Evolutionary conservation across 2,797 vertebrate species (phyloP).

Genomic region (Oreonectes daqikongensis): DNA sequence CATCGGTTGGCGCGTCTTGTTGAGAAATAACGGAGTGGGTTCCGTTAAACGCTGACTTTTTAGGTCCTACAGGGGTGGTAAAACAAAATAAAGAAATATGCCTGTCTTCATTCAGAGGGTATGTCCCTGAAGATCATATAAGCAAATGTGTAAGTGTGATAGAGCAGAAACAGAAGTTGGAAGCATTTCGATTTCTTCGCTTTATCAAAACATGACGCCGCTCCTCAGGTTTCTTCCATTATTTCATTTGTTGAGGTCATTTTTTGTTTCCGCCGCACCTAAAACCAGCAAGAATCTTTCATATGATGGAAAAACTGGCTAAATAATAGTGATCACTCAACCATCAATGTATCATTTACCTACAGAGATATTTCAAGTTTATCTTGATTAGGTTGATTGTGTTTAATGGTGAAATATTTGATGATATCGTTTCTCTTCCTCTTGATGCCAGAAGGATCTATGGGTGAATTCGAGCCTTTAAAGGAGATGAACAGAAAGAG

Average conservation of each 20-base stretch:
- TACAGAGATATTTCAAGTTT: not conserved
- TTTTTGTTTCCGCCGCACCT: not conserved
- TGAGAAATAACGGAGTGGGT: constrained; percentile 35
- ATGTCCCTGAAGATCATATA: constrained; percentile 11
- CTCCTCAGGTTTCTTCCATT: not conserved
- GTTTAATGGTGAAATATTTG: constrained; percentile 5
- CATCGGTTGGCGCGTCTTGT: constrained; percentile 18
- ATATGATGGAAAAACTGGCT: not conserved
- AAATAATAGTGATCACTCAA: constrained; percentile 4
- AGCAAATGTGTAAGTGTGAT: not conserved
- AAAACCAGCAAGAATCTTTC: not conserved
- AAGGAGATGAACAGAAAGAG: constrained; percentile 72
- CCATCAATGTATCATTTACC: constrained; percentile 11
- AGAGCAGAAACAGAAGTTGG: constrained; percentile 11
- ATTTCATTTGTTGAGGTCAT: constrained; percentile 18
- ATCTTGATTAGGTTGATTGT: not conserved
- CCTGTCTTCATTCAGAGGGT: not conserved
- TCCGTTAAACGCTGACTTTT: not conserved
- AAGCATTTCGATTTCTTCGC: not conserved
- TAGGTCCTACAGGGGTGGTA: constrained; percentile 11
- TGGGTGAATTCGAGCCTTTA: constrained; percentile 34
- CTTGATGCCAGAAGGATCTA: constrained; percentile 33
- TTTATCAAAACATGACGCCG: not conserved
- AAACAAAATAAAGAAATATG: constrained; percentile 13
- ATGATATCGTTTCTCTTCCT: not conserved